Conservation (phyloP, 1,140 invertebrate genomes). For the Frieseomelitta varia region DNA sequence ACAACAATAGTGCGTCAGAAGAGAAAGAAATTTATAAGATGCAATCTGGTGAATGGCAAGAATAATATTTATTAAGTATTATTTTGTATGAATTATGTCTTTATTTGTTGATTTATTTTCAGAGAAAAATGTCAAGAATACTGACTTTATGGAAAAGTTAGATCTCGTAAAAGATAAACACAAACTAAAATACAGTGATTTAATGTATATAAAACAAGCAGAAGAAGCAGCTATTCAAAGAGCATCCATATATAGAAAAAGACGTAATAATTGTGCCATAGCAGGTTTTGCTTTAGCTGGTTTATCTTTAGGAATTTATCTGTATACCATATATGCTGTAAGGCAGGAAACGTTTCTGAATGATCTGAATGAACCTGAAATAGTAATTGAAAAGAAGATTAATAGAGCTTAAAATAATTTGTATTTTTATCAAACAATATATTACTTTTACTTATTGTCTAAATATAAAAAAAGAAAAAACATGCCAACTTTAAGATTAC, state of each 20-base stretch:
- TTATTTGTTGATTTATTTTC: constrained; percentile 1
- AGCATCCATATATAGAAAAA: constrained; percentile 85
- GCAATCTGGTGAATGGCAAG: constrained; percentile 35
- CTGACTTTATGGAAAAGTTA: constrained; percentile 81
- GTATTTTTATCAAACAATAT: constrained; percentile 1
- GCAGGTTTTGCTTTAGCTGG: constrained; percentile 84
- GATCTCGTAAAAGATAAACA: constrained; percentile 78
- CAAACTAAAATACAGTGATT: constrained; percentile 85
- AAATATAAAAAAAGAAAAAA: constrained; percentile 25
- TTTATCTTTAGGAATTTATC: constrained; percentile 88
- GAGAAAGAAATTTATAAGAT: neutral
- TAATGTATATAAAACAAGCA: constrained; percentile 90
- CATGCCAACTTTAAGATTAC: constrained; percentile 85
- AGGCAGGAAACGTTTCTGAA: constrained; percentile 94
- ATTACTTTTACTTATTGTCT: neutral
- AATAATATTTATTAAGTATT: neutral
- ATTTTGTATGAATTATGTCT: too few relatives aligned
- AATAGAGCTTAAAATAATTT: neutral
- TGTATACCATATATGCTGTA: constrained; percentile 91
- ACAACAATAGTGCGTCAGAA: neutral
- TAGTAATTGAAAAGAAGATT: constrained; percentile 73
- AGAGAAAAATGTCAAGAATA: constrained; percentile 11
- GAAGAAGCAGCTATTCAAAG: constrained; percentile 88
- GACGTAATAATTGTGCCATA: constrained; percentile 85
- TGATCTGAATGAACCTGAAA: constrained; percentile 91